Conservation (phyloP, 2,113 vertebrate genomes). For the Paratilapia polleni region DNA sequence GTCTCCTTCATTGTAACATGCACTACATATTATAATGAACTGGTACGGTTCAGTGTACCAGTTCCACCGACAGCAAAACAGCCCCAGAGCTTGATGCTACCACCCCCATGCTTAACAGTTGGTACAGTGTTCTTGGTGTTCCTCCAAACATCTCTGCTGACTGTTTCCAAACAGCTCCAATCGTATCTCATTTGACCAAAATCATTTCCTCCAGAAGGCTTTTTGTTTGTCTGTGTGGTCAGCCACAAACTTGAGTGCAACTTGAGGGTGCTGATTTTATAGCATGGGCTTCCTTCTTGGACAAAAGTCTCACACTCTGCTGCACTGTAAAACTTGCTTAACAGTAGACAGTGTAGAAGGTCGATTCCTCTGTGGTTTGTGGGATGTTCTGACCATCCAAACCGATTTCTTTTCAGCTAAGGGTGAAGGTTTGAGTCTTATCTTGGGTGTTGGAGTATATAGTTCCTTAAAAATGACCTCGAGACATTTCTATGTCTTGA, state of each 20-base stretch:
- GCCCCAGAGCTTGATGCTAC: neutral
- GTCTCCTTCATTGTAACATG: neutral
- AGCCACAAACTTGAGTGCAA: neutral
- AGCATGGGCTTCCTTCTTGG: neutral
- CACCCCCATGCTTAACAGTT: neutral
- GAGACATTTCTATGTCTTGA: too few species aligned
- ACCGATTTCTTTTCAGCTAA: neutral
- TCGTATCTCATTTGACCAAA: too few species aligned
- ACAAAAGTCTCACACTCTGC: neutral
- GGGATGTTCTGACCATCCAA: too few species aligned
- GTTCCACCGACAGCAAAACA: neutral
- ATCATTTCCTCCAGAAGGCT: too few species aligned
- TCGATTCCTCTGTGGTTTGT: too few species aligned
- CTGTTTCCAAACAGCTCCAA: too few species aligned
- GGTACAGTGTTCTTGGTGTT: neutral
- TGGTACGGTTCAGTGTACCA: neutral
- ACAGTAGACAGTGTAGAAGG: neutral
- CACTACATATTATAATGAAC: too few species aligned
- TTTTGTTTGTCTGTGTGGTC: too few species aligned
- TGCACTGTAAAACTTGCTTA: neutral
- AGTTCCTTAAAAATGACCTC: neutral
- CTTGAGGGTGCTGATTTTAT: neutral
- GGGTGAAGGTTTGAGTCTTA: neutral
- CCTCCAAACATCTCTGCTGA: fast-evolving
- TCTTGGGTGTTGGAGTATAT: neutral